These are phyloP conservation scores for Chydorus sphaericus DNA, from an alignment of 2,888 invertebrate species.

Conservation along the genomic window DNA sequence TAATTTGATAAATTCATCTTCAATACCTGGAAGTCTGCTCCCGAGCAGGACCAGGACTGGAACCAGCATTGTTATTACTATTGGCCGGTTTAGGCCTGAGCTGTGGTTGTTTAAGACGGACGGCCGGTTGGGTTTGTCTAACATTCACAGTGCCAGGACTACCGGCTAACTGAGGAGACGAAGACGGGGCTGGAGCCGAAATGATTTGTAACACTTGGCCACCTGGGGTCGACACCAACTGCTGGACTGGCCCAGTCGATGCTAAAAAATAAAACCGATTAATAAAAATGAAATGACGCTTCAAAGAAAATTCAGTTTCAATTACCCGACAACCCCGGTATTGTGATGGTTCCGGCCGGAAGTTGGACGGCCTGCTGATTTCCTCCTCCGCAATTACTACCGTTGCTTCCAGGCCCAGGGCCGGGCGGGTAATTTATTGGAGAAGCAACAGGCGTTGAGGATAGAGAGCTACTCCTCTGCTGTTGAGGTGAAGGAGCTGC, in stretches of 20 bases:
- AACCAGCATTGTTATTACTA: too few relatives aligned
- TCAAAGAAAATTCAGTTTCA: not conserved
- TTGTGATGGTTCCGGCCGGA: constrained; percentile 5
- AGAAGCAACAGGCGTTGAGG: constrained; percentile 17
- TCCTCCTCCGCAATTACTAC: not conserved
- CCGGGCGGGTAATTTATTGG: constrained; percentile 20
- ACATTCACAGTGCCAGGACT: not conserved
- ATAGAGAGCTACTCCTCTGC: constrained; percentile 11
- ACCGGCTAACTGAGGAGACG: constrained; percentile 14
- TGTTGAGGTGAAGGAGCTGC: constrained; percentile 16
- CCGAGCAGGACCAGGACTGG: constrained; percentile 8
- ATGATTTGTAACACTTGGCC: constrained; percentile 19
- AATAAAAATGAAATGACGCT: not conserved
- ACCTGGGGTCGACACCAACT: constrained; percentile 16
- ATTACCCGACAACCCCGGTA: not conserved
- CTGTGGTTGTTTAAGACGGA: constrained; percentile 41
- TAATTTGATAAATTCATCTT: not conserved
- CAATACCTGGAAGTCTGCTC: too few relatives aligned
- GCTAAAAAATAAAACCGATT: too few relatives aligned
- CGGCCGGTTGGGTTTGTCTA: constrained; percentile 32
- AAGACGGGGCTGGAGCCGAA: constrained; percentile 14
- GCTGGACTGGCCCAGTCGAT: constrained; percentile 9
- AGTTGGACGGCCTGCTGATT: not conserved
- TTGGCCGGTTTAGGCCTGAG: constrained; percentile 24
- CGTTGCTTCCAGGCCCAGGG: constrained; percentile 7